Conservation (phyloP, 2,797 vertebrate genomes). For the Helostoma temminkii region DNA sequence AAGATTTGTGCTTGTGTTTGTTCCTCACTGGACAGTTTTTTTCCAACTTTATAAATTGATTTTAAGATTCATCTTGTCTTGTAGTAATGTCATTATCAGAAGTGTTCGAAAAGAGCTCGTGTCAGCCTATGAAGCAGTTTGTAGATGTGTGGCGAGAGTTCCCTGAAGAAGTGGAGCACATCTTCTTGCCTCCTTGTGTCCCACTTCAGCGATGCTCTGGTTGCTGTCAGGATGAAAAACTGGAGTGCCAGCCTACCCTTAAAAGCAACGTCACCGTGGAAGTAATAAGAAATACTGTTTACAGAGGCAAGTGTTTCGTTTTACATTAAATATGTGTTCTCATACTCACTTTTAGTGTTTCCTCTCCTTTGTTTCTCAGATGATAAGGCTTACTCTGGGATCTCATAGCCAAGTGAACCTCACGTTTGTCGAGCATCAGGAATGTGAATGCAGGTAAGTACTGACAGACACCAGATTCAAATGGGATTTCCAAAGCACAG, state of each 20-base stretch:
- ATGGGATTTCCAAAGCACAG: background rate
- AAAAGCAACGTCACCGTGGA: conserved; percentile 87
- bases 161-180: conserved; percentile 84
- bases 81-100: conserved; percentile 87
- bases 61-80: conserved; percentile 12
- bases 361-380: conserved; percentile 57
- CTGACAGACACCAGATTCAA: background rate
- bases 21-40: background rate
- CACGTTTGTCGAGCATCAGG: conserved; percentile 87
- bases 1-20: conserved; percentile 9
- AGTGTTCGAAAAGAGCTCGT: conserved; percentile 87
- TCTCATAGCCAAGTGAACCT: conserved; percentile 79
- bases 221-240: conserved; percentile 87
- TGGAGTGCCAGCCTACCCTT: conserved; percentile 83
- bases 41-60: background rate
- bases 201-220: conserved; percentile 88
- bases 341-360: background rate
- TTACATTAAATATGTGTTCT: background rate
- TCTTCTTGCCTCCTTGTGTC: conserved; percentile 88
- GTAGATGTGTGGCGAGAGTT: conserved; percentile 88
- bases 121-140: conserved; percentile 87
- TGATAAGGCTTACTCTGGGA: conserved; percentile 82
- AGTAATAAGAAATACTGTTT: conserved; percentile 54
- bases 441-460: conserved; percentile 90
- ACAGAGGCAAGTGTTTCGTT: background rate